phyloP scores from a whole-genome alignment of 2,888 invertebrate genomes.

The Mesoligia furuncula region DNA sequence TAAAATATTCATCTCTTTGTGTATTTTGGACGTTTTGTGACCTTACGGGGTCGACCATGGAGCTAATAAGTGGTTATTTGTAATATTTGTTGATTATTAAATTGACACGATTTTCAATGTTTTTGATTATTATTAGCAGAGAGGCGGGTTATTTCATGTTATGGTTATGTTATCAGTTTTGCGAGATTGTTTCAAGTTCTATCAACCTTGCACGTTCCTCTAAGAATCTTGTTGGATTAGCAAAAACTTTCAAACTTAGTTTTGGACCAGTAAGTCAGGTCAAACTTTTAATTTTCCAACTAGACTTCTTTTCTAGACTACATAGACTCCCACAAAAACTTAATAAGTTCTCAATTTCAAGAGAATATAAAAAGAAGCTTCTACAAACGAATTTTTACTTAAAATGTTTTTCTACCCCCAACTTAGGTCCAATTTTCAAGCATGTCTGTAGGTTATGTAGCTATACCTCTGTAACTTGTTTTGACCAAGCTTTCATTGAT shows the following conservation, averaged over 20 bases:
- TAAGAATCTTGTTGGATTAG: slow-evolving; percentile 73
- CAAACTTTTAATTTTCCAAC: slow-evolving; percentile 39
- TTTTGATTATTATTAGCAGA: slow-evolving; percentile 36
- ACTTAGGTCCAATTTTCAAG: slow-evolving; percentile 10
- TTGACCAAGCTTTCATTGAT: slow-evolving; percentile 6
- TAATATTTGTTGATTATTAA: slow-evolving; percentile 17
- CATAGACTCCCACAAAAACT: background rate
- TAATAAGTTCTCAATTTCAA: background rate
- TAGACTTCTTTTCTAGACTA: background rate
- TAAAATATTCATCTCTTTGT: slow-evolving; percentile 44
- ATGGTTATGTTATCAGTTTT: slow-evolving; percentile 54
- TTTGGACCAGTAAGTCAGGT: slow-evolving; percentile 32
- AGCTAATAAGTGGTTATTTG: slow-evolving; percentile 2
- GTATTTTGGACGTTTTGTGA: slow-evolving; percentile 39
- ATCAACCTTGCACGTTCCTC: slow-evolving; percentile 58
- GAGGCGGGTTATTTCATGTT: slow-evolving; percentile 45
- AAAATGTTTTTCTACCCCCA: slow-evolving; percentile 43
- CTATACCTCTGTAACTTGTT: slow-evolving; percentile 6
- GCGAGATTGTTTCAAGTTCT: slow-evolving; percentile 36
- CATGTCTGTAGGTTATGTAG: slow-evolving; percentile 46
- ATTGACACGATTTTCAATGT: slow-evolving; percentile 29
- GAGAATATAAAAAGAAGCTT: background rate
- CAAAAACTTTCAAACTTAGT: slow-evolving; percentile 54
- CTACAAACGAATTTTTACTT: background rate
- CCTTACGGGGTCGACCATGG: slow-evolving; percentile 24